phyloP scores from a whole-genome alignment of 2,888 invertebrate species.

The Ceramica pisi region DNA sequence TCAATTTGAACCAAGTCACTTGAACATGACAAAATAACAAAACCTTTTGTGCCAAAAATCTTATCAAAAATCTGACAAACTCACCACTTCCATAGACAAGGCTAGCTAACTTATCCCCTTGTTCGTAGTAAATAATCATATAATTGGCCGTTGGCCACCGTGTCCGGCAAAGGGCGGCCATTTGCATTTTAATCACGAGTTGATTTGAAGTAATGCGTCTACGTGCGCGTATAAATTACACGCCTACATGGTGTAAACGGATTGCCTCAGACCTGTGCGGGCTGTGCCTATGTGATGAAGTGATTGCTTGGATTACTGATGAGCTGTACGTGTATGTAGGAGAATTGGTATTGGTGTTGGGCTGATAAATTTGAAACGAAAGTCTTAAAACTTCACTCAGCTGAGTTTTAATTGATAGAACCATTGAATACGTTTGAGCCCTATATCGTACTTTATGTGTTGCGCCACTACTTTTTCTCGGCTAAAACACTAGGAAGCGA shows the following conservation, averaged over 20 bases:
- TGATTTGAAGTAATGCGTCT: constrained; percentile 84
- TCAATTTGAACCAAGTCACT: background rate
- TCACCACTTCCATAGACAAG: constrained; percentile 47
- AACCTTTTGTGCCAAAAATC: constrained; percentile 26
- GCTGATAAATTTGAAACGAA: background rate
- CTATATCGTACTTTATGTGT: too few species aligned
- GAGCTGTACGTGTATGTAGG: constrained; percentile 15
- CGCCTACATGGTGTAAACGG: constrained; percentile 69
- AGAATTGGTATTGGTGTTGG: background rate
- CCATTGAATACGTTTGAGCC: background rate
- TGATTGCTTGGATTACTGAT: constrained; percentile 43
- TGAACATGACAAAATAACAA: background rate
- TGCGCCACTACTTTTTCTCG: too few species aligned
- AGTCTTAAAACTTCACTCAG: too few species aligned
- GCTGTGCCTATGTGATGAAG: constrained; percentile 27
- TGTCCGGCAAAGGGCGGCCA: constrained; percentile 78
- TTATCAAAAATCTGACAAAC: constrained; percentile 47
- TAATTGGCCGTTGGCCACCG: constrained; percentile 79
- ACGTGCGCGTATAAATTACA: constrained; percentile 78
- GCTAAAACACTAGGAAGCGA: too few species aligned
- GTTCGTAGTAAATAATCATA: constrained; percentile 79
- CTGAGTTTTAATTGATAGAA: too few species aligned
- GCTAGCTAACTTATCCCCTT: constrained; percentile 63
- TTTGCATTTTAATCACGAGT: constrained; percentile 88
- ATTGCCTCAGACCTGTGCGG: constrained; percentile 42